These are phyloP conservation scores for Pteropus rufus DNA, from an alignment of 2,797 vertebrate species.

Conservation along the genomic window DNA sequence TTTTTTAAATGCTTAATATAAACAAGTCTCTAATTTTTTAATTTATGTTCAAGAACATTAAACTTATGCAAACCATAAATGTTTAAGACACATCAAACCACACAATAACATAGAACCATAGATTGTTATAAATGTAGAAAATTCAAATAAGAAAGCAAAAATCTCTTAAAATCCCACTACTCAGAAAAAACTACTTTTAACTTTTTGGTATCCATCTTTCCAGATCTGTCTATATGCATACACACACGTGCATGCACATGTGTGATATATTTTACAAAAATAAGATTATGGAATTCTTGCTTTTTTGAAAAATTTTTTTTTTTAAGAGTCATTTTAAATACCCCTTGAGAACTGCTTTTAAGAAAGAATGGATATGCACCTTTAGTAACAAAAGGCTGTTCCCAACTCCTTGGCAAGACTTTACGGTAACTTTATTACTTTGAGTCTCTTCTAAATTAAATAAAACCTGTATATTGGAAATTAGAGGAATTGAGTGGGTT, in stretches of 20 bases:
- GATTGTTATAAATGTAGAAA: not conserved
- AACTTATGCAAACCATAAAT: not conserved
- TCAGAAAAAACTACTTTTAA: constrained; percentile 26
- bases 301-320: not conserved
- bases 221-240: not conserved
- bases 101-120: not conserved
- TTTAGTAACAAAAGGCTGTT: constrained; percentile 30
- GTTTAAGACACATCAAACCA: not conserved
- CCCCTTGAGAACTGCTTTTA: not conserved
- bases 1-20: not conserved
- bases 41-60: not conserved
- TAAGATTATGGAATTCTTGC: not conserved
- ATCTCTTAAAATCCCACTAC: constrained; percentile 23
- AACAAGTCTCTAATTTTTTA: not conserved
- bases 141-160: constrained; percentile 38
- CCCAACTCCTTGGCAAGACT: constrained; percentile 7
- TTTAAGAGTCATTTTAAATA: constrained; percentile 16
- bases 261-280: not conserved
- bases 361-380: not conserved
- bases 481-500: not conserved
- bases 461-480: not conserved
- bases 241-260: not conserved
- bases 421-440: not conserved
- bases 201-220: not conserved
- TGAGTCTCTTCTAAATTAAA: constrained; percentile 45